Percentiles rank a stretch among this genome's conserved stretches.
Conservation (phyloP, 1,140 invertebrate genomes). For the Apis laboriosa region DNA sequence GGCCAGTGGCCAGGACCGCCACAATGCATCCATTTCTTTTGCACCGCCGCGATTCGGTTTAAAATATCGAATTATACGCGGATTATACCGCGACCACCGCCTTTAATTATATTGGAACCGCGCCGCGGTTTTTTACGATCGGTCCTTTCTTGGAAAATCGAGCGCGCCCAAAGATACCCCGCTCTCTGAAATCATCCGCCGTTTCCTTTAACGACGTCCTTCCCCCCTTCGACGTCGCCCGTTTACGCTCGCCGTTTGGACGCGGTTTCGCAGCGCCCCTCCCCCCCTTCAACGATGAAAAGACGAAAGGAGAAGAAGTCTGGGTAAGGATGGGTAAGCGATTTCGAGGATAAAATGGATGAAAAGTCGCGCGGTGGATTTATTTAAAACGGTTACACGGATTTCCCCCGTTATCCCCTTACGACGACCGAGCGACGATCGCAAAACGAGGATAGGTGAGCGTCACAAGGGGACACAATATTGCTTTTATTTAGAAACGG, state of each 20-base stretch:
- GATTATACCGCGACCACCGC: slow-evolving; percentile 27
- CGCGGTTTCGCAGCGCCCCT: too few species aligned
- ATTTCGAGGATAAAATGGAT: too few species aligned
- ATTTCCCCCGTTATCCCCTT: not conserved
- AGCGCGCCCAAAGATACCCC: too few species aligned
- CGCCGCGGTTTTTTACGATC: slow-evolving; percentile 38
- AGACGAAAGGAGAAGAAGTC: too few species aligned
- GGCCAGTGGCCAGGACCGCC: slow-evolving; percentile 22
- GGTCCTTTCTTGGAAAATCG: slow-evolving; percentile 24
- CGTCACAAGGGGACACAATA: not conserved
- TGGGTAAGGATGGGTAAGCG: too few species aligned
- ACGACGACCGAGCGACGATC: too few species aligned
- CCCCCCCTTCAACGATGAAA: too few species aligned
- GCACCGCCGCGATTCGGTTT: slow-evolving; percentile 27
- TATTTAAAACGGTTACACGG: not conserved
- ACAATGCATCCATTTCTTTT: not conserved
- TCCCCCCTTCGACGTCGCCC: not conserved
- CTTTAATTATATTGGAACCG: slow-evolving; percentile 50
- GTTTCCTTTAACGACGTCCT: not conserved
- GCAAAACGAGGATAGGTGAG: not conserved
- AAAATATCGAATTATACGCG: slow-evolving; percentile 53
- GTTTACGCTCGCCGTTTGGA: too few species aligned
- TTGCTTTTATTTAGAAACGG: not conserved
- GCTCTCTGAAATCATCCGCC: slow-evolving; percentile 10
- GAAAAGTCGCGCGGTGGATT: too few species aligned